Base-by-base conservation (phyloP, 2,888 invertebrate species). In the Drosophila longiperda region DNA sequence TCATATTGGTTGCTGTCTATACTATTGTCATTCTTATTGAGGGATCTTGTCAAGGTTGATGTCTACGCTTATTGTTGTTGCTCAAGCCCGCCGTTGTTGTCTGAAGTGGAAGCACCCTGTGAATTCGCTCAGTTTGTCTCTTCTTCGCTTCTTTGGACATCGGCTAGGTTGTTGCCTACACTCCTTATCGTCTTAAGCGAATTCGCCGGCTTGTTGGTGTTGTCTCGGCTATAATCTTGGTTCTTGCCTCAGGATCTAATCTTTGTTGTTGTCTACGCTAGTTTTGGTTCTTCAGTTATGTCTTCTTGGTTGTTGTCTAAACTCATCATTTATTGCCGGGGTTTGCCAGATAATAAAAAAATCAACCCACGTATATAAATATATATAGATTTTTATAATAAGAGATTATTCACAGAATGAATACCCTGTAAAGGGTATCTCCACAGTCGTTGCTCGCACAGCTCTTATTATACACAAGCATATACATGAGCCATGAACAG, bases 401-500 rank as follows among this genome's bases (percentile, higher is more conserved):
- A 34, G 2, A n/a, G 0, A 20, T 5, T 11, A 7, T 17, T 12
- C 7, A 7, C 15, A 12, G 15, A 7, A 9, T 29, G 34, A 11
- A 15, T n/a, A 0, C 1, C 17, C 3, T 11, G 11, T 49, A 40
- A 29, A 66, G 66, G n/a, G 66, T 36, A 45, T 66, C 7, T 7
- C 0, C 1, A 45, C 45, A 36, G 23, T 63, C 15, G 7, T 23
- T 26, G 17, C 42, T 15, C 2, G 1, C 3, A 15, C 12, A 15
- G 23, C 23, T 48, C 12, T 0, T 12, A 48, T 23, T 48, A 29
- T 26, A 38, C 55, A 48, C 23, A 32, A 32, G 9, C 32, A 52
- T 65, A 50, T 49, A 65, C 59, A 63, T 70, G 54, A 63, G 55
- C 33, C 71, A 59, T 70, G 50, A 63, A 50, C 23, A 34, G 42